These are phyloP conservation scores for Tetraodon nigroviridis DNA, from an alignment of 2,113 vertebrate species.

Conservation along the genomic window DNA sequence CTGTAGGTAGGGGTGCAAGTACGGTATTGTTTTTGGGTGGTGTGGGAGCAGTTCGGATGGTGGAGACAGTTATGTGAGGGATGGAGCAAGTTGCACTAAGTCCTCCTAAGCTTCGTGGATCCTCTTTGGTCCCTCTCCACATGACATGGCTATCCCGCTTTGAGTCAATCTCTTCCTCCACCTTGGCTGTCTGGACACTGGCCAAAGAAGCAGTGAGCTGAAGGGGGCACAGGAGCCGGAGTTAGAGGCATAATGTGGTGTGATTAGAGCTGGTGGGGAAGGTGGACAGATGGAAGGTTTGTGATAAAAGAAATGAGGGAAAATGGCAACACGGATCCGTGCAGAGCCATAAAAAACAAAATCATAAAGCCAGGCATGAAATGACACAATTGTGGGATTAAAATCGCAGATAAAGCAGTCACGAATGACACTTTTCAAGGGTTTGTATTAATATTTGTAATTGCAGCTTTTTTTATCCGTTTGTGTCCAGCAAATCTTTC, in stretches of 20 bases:
- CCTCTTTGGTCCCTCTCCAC: constrained; percentile 69
- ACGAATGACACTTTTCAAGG: constrained; percentile 21
- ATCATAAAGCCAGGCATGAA: constrained; percentile 24
- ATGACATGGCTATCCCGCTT: constrained; percentile 64
- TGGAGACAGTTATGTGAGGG: constrained; percentile 5
- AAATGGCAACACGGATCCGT: constrained; percentile 16
- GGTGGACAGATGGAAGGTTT: constrained; percentile 52
- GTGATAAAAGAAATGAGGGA: constrained; percentile 38
- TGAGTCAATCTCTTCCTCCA: constrained; percentile 66
- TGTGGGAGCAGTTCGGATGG: neutral
- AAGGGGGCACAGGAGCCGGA: constrained; percentile 30
- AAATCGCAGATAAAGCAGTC: constrained; percentile 12
- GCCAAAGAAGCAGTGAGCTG: constrained; percentile 42
- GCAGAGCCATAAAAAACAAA: constrained; percentile 16
- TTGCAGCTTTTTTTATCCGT: constrained; percentile 36
- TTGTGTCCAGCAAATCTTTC: constrained; percentile 22
- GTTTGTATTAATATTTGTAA: constrained; percentile 33
- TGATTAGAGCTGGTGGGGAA: constrained; percentile 39
- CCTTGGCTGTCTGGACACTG: constrained; percentile 53
- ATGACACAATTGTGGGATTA: neutral
- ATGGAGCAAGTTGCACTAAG: constrained; percentile 55
- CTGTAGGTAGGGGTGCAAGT: constrained; percentile 12
- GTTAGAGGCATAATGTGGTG: constrained; percentile 41
- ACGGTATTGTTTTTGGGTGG: constrained; percentile 12
- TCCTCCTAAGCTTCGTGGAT: constrained; percentile 71